Base-by-base conservation (phyloP, 2,797 vertebrate species). In the Acanthis flammea region DNA sequence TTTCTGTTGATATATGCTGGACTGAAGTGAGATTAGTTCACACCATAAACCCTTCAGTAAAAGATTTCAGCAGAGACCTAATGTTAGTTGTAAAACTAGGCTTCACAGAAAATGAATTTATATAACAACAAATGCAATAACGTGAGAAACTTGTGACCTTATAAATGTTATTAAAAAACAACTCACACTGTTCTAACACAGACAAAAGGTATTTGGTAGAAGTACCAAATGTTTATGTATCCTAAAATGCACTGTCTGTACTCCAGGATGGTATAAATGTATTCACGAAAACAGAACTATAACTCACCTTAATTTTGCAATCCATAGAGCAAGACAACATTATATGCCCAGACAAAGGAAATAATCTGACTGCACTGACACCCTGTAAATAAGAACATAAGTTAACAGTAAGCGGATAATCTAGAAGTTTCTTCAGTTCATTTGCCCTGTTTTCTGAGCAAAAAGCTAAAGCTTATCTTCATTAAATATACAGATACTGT, bases 251-350 rank as follows among this genome's bases (percentile, higher is more conserved):
- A 65, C 8, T 33, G 12, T 47, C 25, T 93, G 14, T 65, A 67
- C 70, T 82, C 23, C 33, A 13, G 27, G 22, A 55, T 39, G 5
- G 16, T 31, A 76, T 53, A 74, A 86, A 85, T 3, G 9, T 2
- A 44, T 5, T 28, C 2, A 60, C 8, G 33, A 63, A 83, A 82
- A 39, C 6, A 79, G 44, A 70, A 91, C 82, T 89, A 83, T 48
- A 74, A 86, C 97, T 97, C 96, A 99, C 99, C 98, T 99, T 99
- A 94, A 99, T 99, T 97, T 99, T 99, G 97, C 99, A 99, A 96
- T 99, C 99, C 99, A 99, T 99, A 85, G 99, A 99, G 95, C 96
- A 98, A 86, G 99, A 99, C 53, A 99, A 98, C 94, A 99, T 95
- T 51, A 99, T 97, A 96, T 99, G 99, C 71, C 98, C 99, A 74